Conservation (phyloP, 1,140 invertebrate genomes). For the Galleria mellonella region DNA sequence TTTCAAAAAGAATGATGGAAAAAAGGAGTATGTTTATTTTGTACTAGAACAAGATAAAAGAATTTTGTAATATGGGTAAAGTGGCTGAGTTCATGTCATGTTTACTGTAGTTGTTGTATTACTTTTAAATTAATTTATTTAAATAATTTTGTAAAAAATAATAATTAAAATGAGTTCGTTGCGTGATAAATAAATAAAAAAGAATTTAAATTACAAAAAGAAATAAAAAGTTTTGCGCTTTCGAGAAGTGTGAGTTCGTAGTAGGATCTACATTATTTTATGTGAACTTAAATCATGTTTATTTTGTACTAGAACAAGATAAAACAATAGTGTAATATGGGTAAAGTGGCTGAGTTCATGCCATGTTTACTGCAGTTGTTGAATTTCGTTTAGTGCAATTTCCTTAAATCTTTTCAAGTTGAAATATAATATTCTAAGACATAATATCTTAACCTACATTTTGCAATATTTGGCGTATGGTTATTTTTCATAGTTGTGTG, state of each 20-base stretch:
- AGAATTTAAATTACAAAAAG: too few species aligned
- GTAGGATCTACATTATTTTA: slow-evolving; percentile 19
- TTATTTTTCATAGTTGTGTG: too few species aligned
- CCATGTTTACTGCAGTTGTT: slow-evolving; percentile 1
- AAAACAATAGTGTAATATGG: slow-evolving; percentile 25
- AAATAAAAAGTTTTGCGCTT: too few species aligned
- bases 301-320: slow-evolving; percentile 21
- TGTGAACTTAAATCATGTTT: slow-evolving; percentile 28
- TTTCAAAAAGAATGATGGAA: too few species aligned
- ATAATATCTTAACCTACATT: too few species aligned
- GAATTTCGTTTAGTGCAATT: not conserved
- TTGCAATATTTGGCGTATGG: too few species aligned
- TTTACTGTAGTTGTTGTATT: not conserved
- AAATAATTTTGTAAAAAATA: too few species aligned
- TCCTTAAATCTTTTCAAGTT: not conserved
- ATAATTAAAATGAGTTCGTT: not conserved
- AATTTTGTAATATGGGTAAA: slow-evolving; percentile 22
- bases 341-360: slow-evolving; percentile 20
- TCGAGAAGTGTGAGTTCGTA: not conserved
- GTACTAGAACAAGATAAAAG: slow-evolving; percentile 25
- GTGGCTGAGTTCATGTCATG: slow-evolving; percentile 16
- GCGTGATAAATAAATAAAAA: not conserved
- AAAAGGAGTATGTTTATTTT: slow-evolving; percentile 27
- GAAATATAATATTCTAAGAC: too few species aligned
- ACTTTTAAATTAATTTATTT: not conserved